Evolutionary conservation across 2,888 invertebrate species (phyloP).

Genomic region (Cyrtodaria siliqua): DNA sequence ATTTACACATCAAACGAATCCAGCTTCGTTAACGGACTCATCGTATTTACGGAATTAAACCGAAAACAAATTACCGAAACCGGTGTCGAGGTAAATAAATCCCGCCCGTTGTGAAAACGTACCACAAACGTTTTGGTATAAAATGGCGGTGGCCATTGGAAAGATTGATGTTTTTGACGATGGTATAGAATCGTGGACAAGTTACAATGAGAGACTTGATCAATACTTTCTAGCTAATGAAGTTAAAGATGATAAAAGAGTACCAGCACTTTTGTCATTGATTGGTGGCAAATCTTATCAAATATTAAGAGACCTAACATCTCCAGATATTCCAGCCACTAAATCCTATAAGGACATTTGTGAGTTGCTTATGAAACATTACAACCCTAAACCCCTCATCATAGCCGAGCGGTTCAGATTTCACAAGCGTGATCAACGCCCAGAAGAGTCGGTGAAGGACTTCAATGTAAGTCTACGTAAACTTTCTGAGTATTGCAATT

Average conservation of each 20-base stretch:
- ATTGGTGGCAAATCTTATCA: slow-evolving; percentile 53
- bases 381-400: slow-evolving; percentile 47
- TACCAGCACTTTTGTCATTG: slow-evolving; percentile 46
- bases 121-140: too few species aligned
- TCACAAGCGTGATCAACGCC: slow-evolving; percentile 51
- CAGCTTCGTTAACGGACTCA: too few species aligned
- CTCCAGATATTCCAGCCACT: slow-evolving; percentile 45
- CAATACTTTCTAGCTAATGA: slow-evolving; percentile 29
- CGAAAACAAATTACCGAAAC: too few species aligned
- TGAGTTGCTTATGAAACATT: slow-evolving; percentile 33
- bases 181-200: slow-evolving; percentile 11
- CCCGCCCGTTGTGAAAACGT: too few species aligned
- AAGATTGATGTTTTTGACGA: slow-evolving; percentile 21
- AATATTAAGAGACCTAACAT: slow-evolving; percentile 28
- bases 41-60: too few species aligned
- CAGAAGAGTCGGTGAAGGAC: slow-evolving; percentile 38
- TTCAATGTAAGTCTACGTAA: slow-evolving; percentile 54
- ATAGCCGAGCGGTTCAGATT: slow-evolving; percentile 60
- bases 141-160: slow-evolving; percentile 19
- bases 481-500: slow-evolving; percentile 29
- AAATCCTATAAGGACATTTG: slow-evolving; percentile 45
- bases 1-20: too few species aligned
- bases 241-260: slow-evolving; percentile 23
- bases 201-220: slow-evolving; percentile 31
- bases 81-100: too few species aligned